These are phyloP conservation scores for Rhingia rostrata DNA, from an alignment of 2,888 invertebrate genomes.

Conservation along the genomic window DNA sequence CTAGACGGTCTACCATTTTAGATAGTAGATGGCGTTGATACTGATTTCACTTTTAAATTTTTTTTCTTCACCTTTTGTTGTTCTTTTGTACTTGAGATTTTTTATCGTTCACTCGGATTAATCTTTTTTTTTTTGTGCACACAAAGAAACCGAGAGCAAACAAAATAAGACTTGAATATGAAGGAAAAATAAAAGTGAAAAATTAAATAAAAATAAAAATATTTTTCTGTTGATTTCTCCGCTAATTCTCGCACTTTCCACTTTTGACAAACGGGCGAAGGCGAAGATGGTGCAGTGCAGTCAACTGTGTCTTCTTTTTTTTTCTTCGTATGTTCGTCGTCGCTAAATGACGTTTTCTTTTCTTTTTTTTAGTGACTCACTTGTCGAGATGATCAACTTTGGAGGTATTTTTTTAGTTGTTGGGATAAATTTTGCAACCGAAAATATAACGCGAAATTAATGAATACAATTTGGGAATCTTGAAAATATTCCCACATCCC, in stretches of 20 bases:
- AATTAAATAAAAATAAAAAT: conserved; percentile 33
- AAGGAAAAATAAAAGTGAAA: conserved; percentile 10
- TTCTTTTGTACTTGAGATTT: conserved; percentile 12
- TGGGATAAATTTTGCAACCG: background rate
- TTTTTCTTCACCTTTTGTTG: conserved; percentile 44
- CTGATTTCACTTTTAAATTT: conserved; percentile 8
- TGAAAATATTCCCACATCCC: conserved; percentile 46
- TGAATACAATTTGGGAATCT: conserved; percentile 24
- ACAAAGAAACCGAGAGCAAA: conserved; percentile 47
- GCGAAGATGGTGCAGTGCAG: conserved; percentile 66
- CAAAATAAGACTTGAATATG: conserved; percentile 27
- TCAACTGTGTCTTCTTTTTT: conserved; percentile 74
- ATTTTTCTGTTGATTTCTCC: conserved; percentile 69
- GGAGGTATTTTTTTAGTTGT: background rate
- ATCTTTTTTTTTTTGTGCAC: conserved; percentile 16
- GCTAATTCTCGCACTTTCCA: conserved; percentile 64
- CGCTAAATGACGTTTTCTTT: conserved; percentile 69
- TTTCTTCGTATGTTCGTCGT: conserved; percentile 51
- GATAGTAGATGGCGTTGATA: conserved; percentile 60
- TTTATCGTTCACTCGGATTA: conserved; percentile 11
- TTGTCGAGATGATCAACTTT: conserved; percentile 4
- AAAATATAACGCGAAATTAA: conserved; percentile 16
- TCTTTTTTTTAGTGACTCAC: conserved; percentile 61
- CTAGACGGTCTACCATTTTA: conserved; percentile 86
- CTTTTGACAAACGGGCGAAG: conserved; percentile 54